A percentile compares a stretch with the other conserved stretches of the same genome.
These are phyloP conservation scores for Acanthopleura granulata DNA, from an alignment of 2,888 invertebrate genomes.

Conservation along the genomic window DNA sequence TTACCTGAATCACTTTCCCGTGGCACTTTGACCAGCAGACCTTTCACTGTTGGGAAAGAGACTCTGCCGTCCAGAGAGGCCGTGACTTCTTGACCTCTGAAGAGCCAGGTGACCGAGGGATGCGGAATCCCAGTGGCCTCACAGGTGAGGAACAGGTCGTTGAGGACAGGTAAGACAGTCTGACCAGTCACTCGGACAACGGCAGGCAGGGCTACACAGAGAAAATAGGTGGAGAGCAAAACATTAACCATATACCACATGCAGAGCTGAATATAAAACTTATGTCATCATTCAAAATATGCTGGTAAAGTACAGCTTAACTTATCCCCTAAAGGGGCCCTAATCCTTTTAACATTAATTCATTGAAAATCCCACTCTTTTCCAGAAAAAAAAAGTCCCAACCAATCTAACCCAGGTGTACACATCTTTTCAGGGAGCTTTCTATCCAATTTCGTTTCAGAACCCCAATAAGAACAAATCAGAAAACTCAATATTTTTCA, in stretches of 20 bases:
- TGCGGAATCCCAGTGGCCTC: background rate
- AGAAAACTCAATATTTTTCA: no score
- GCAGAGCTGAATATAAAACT: background rate
- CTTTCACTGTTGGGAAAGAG: background rate
- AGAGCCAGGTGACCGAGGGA: background rate
- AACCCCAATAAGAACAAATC: no score
- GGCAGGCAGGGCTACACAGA: background rate
- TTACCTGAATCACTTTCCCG: background rate
- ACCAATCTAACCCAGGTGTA: no score
- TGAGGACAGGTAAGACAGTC: background rate
- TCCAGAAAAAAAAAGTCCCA: no score
- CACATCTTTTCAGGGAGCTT: no score
- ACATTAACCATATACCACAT: background rate
- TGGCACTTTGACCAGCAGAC: background rate
- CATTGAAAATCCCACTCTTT: no score
- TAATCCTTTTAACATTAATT: no score
- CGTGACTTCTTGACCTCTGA: background rate
- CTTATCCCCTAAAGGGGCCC: no score
- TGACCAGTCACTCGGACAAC: background rate
- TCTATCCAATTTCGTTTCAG: no score
- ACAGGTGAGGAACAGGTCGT: background rate
- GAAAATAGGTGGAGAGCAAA: background rate
- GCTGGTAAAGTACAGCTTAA: no score
- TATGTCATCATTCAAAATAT: background rate
- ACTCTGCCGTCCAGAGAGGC: conserved; percentile 19